Base-by-base conservation (phyloP, 2,113 vertebrate genomes). In the Campylomormyrus numenius region DNA sequence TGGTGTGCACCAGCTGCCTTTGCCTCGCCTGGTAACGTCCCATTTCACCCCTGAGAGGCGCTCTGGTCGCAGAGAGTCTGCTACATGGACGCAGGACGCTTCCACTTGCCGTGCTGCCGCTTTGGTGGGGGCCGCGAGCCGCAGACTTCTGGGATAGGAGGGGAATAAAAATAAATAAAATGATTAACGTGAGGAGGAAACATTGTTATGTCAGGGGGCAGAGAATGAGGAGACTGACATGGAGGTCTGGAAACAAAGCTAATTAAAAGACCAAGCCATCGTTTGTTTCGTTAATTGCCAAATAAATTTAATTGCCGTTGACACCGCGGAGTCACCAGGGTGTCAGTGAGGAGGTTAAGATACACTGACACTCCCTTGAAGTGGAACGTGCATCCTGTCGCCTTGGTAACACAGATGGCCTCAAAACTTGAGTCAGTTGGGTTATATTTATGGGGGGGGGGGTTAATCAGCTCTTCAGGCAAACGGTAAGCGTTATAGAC, bases 281-380 rank as follows among this genome's bases (percentile, higher is more conserved):
- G 31, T 90, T 89, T 84, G 77, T 88, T 86, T 88, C 2, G 35
- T 70, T 56, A 88, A 88, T 58, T 88, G 86, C 35, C 50, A 42
- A 46, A 39, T 15, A 31, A 90, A 87, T 66, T 46, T 87, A 88
- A 88, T 88, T n/a, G 62, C 50, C 13, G 52, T 42, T 85, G 89
- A 88, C 52, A 62, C 74, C 24, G 42, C 27, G 39, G 46, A 88
- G 31, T 90, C 87, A 88, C 58, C 56, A 53, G 77, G 88, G 70
- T 74, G 89, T 88, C 42, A 84, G 62, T 17, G 27, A 52, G 48
- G 24, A 19, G 7, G 31, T 66, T 27, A 45, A 5, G 87, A 21
- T 35, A 42, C 24, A n/a, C 35, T 56, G 56, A 24, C 62, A 31
- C 89, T 87, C 45, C 31, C 35, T 58, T 62, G 56, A 52, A 53